phyloP scores from a whole-genome alignment of 2,888 invertebrate genomes.

The Eristalis intricaria region DNA sequence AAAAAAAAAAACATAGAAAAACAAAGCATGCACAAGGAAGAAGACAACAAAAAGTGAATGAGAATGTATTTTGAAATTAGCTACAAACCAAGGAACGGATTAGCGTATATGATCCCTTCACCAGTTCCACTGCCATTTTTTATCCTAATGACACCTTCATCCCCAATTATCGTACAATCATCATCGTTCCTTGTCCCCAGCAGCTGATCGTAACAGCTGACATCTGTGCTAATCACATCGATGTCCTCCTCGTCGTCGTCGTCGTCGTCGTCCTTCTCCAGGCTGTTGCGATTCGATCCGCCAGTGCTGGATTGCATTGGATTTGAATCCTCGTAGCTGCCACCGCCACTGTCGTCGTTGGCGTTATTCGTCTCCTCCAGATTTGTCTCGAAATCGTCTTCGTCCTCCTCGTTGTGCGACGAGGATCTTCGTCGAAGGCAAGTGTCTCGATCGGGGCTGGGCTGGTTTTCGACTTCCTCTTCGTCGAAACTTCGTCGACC shows the following conservation, averaged over 20 bases:
- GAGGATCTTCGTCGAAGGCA: conserved; percentile 77
- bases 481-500: conserved; percentile 78
- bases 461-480: conserved; percentile 76
- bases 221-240: conserved; percentile 81
- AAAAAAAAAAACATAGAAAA: conserved; percentile 3
- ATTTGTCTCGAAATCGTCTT: conserved; percentile 80
- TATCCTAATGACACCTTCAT: conserved; percentile 75
- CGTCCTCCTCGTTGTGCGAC: conserved; percentile 75
- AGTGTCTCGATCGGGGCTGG: conserved; percentile 74
- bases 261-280: conserved; percentile 80
- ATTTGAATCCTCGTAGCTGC: conserved; percentile 81
- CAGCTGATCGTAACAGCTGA: conserved; percentile 80
- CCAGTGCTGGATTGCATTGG: conserved; percentile 80
- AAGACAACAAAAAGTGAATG: conserved; percentile 8
- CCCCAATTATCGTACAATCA: conserved; percentile 78
- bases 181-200: conserved; percentile 79
- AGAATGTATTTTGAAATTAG: conserved; percentile 32
- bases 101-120: conserved; percentile 81
- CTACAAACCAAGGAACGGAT: conserved; percentile 82
- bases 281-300: conserved; percentile 80
- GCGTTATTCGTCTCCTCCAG: conserved; percentile 79
- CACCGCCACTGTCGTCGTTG: conserved; percentile 80
- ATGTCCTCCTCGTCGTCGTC: conserved; percentile 81
- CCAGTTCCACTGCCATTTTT: conserved; percentile 75
- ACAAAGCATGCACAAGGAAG: not conserved